Percentiles rank a stretch among this genome's conserved stretches.
These are phyloP conservation scores for Platichthys flesus DNA, from an alignment of 2,113 vertebrate genomes.

Conservation along the genomic window DNA sequence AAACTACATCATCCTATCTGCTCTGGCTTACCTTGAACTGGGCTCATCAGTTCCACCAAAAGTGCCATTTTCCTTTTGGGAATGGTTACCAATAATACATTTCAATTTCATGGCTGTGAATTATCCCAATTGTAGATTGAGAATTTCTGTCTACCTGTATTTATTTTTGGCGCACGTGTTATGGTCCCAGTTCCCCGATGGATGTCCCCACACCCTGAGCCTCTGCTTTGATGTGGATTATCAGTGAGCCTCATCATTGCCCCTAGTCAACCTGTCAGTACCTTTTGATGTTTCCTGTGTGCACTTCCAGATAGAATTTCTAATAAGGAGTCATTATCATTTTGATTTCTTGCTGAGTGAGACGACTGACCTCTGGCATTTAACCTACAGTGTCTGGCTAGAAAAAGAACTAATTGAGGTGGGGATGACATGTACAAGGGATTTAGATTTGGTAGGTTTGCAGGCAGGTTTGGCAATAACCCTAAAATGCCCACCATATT, in stretches of 20 bases:
- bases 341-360: constrained; percentile 80
- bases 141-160: constrained; percentile 69
- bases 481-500: constrained; percentile 25
- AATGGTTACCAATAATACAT: constrained; percentile 77
- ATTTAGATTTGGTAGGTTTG: constrained; percentile 34
- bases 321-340: constrained; percentile 81
- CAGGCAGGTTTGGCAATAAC: constrained; percentile 53
- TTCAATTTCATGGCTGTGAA: constrained; percentile 74
- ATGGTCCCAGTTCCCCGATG: constrained; percentile 52
- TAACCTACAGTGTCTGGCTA: constrained; percentile 52
- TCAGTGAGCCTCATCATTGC: constrained; percentile 71
- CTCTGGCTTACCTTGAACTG: constrained; percentile 70
- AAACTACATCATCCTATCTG: constrained; percentile 66
- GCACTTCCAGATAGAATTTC: constrained; percentile 78
- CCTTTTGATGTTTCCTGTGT: constrained; percentile 82
- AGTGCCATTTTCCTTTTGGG: constrained; percentile 68
- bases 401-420: constrained; percentile 38
- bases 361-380: constrained; percentile 78
- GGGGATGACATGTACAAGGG: constrained; percentile 28
- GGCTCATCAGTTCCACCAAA: constrained; percentile 60
- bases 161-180: constrained; percentile 74
- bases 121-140: constrained; percentile 78
- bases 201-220: constrained; percentile 56
- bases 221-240: constrained; percentile 80
- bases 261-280: constrained; percentile 67